A percentile compares a stretch with the other conserved stretches of the same genome.
These are phyloP conservation scores for Strix occidentalis DNA, from an alignment of 2,797 vertebrate genomes.

Conservation along the genomic window DNA sequence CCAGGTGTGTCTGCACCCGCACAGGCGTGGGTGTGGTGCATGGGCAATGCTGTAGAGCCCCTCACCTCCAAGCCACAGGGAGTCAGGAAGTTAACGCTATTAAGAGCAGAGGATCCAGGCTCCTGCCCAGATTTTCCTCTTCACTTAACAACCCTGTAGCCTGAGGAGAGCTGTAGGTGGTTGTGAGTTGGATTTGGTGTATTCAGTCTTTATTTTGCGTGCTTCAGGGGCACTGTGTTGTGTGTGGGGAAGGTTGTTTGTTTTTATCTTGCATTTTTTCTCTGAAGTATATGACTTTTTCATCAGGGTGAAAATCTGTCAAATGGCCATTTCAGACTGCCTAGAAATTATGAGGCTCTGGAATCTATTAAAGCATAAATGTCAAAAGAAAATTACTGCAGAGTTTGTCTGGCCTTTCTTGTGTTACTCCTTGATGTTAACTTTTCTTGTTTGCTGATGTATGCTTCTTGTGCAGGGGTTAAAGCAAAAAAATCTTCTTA, in stretches of 20 bases:
- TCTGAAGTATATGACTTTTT: constrained; percentile 53
- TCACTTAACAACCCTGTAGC: not conserved
- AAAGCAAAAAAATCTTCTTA: not conserved
- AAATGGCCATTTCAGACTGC: constrained; percentile 70
- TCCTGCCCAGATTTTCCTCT: not conserved
- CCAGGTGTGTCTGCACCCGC: not conserved
- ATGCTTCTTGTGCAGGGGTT: constrained; percentile 10
- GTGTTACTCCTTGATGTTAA: constrained; percentile 44
- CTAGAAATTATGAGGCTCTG: constrained; percentile 74
- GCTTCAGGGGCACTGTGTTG: not conserved
- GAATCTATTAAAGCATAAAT: constrained; percentile 77
- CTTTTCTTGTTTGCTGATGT: constrained; percentile 45
- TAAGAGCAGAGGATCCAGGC: not conserved
- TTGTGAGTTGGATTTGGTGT: not conserved
- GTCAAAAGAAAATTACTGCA: constrained; percentile 74
- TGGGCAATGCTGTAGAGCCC: not conserved
- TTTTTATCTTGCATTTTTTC: constrained; percentile 45
- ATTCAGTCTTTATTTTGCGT: not conserved
- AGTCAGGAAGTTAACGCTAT: not conserved
- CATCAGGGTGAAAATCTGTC: constrained; percentile 74
- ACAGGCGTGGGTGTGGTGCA: not conserved
- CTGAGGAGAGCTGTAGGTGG: not conserved
- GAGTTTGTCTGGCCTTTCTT: constrained; percentile 50
- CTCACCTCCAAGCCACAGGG: not conserved
- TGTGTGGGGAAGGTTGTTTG: constrained; percentile 7